Conservation (phyloP, 2,888 invertebrate genomes). For the Mythimna lalbum region DNA sequence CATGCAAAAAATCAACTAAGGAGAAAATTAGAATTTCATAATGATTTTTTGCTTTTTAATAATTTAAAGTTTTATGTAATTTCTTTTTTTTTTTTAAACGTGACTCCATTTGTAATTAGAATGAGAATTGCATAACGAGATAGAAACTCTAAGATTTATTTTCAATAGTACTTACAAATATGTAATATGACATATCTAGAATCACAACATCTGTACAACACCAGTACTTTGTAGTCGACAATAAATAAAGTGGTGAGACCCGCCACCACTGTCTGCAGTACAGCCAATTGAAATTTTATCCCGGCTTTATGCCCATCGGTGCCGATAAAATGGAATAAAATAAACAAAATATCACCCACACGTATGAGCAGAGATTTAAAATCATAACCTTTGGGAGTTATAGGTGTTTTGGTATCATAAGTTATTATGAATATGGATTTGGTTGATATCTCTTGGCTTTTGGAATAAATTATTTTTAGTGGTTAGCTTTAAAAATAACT, state of each 20-base stretch:
- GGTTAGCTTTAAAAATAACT: too few relatives aligned
- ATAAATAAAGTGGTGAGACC: slow-evolving; percentile 88
- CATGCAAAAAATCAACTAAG: too few relatives aligned
- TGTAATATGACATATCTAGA: slow-evolving; percentile 65
- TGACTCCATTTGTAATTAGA: too few relatives aligned
- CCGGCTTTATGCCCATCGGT: slow-evolving; percentile 85
- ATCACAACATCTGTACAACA: slow-evolving; percentile 59
- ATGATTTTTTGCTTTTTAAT: too few relatives aligned
- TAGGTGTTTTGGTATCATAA: not conserved
- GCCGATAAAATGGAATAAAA: slow-evolving; percentile 86
- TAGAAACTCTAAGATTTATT: too few relatives aligned
- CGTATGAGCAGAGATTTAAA: slow-evolving; percentile 73
- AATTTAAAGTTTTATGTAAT: too few relatives aligned
- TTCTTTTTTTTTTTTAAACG: too few relatives aligned
- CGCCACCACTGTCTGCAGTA: slow-evolving; percentile 83
- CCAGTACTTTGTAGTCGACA: slow-evolving; percentile 81
- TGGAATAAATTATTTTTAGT: not conserved
- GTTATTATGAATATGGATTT: not conserved
- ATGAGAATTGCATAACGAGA: too few relatives aligned
- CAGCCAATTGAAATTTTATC: slow-evolving; percentile 90
- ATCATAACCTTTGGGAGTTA: slow-evolving; percentile 69
- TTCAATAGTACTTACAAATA: too few relatives aligned
- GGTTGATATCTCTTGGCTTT: not conserved
- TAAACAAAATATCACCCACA: slow-evolving; percentile 80
- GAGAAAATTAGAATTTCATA: too few relatives aligned